These are phyloP conservation scores for Arion vulgaris DNA, from an alignment of 1,140 invertebrate species.

Conservation along the genomic window DNA sequence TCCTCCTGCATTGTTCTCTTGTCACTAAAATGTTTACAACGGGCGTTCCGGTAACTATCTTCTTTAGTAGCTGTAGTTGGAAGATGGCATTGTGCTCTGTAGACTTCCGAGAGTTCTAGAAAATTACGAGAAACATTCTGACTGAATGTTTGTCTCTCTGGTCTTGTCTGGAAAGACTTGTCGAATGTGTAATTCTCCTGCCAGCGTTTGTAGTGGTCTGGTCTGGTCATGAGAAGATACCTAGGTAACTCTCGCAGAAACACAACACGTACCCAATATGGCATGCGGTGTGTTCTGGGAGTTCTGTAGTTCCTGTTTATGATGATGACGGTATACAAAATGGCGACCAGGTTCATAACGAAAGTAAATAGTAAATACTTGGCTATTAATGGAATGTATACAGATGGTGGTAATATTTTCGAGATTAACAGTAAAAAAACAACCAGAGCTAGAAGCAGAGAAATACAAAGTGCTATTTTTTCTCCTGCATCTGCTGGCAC, in stretches of 20 bases:
- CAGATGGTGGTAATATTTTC: constrained; percentile 72
- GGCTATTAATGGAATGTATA: constrained; percentile 84
- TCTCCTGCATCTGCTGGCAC: constrained; percentile 70
- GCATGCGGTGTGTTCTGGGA: constrained; percentile 81
- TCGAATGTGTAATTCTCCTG: constrained; percentile 47
- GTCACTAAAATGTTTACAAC: too few species aligned
- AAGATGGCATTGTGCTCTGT: constrained; percentile 87
- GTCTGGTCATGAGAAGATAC: constrained; percentile 70
- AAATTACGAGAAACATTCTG: constrained; percentile 69
- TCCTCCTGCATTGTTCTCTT: neutral
- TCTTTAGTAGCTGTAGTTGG: constrained; percentile 75
- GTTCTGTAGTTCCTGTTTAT: constrained; percentile 99
- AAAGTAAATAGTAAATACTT: constrained; percentile 94
- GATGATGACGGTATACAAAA: constrained; percentile 98
- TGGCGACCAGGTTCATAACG: constrained; percentile 99
- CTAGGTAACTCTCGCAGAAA: constrained; percentile 71
- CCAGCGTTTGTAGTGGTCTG: constrained; percentile 70
- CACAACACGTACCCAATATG: constrained; percentile 68
- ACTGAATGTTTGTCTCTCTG: constrained; percentile 76
- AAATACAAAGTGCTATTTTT: constrained; percentile 71
- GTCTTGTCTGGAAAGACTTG: constrained; percentile 45
- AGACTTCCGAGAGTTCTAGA: constrained; percentile 93
- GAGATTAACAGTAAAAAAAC: constrained; percentile 73
- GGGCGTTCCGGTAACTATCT: neutral
- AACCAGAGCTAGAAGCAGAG: constrained; percentile 71